Evolutionary conservation across 64 coral and sea anemone species (phyloP).

Genomic region (Actinia equina): DNA sequence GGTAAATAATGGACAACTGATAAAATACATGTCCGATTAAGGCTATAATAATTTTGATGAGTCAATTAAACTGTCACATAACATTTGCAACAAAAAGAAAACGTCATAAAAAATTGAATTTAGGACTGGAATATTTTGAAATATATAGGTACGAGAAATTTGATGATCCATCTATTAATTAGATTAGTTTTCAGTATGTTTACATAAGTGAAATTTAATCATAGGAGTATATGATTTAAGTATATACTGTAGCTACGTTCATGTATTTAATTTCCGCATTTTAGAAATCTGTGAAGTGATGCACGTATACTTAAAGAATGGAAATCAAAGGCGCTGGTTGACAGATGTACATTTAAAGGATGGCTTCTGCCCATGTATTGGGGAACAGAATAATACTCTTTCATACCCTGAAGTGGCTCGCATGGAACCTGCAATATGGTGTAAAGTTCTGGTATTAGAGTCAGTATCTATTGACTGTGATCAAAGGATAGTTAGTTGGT

Average conservation of each 20-base stretch:
- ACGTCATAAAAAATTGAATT: too few relatives aligned
- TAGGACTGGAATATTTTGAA: too few relatives aligned
- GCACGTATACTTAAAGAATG: constrained; percentile 83
- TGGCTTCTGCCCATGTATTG: constrained; percentile 73
- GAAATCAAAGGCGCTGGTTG: constrained; percentile 69
- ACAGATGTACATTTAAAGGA: constrained; percentile 69
- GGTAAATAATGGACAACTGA: not conserved
- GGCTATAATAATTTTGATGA: not conserved
- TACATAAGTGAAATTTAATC: not conserved
- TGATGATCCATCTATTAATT: not conserved
- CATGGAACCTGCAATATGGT: constrained; percentile 89
- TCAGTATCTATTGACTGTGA: constrained; percentile 84
- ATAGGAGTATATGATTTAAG: too few relatives aligned
- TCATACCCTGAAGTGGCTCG: constrained; percentile 15
- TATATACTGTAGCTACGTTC: not conserved
- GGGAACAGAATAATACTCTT: constrained; percentile 13
- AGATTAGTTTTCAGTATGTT: not conserved
- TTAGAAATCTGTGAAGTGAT: constrained; percentile 30
- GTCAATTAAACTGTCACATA: too few relatives aligned
- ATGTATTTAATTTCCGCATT: not conserved
- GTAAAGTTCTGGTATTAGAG: constrained; percentile 79
- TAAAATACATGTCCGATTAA: not conserved
- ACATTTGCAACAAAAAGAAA: too few relatives aligned
- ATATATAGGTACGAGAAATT: too few relatives aligned
- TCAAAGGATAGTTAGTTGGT: constrained; percentile 66